Base-by-base conservation (phyloP, 2,888 invertebrate species). In the Acleris laterana region DNA sequence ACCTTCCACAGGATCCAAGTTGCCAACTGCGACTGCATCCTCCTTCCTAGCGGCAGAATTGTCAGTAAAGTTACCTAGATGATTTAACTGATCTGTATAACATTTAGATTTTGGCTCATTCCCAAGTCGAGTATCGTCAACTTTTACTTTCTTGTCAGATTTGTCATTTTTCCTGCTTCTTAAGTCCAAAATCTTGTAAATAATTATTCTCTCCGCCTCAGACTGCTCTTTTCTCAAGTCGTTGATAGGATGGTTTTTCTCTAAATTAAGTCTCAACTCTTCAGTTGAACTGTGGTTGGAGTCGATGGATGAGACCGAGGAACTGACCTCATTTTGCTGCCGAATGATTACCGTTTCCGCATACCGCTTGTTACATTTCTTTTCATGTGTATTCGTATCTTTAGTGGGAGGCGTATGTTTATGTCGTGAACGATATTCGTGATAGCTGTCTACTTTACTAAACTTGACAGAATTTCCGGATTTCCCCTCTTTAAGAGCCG, bases 351-450 rank as follows among this genome's bases (percentile, higher is more conserved):
- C 74, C 25, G 82, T 73, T 73, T 88, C 82, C n/a, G 79, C 71
- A 58, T 75, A 72, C 68, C 70, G 78, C 56, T 75, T 81, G 9
- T 73, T 61, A 9, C 51, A 62, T 63, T 71, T 75, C 7, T 28
- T 63, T 48, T 63, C 48, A 25, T 79, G 72, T 7, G 68, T 71
- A 42, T 66, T 58, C 0, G 74, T 77, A 22, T 90, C 89, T 75
- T 90, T 91, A 17, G 93, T 92, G 0, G 93, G 93, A 9, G 93
- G 93, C 1, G 93, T 92, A 69, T 93, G 93, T 71, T 88, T 90
- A 67, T 91, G 90, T 1, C 88, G 79, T 2, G 91, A 90, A 56
- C 93, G 82, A 69, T 93, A 93, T 72, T 92, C 91, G 51, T 92
- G 91, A 69, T 93, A 92, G 69, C 87, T 90, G 68, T 91, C 89